A percentile compares a stretch with the other conserved stretches of the same genome.
Conservation (phyloP, 2,888 invertebrate species). For the Metalampra italica region DNA sequence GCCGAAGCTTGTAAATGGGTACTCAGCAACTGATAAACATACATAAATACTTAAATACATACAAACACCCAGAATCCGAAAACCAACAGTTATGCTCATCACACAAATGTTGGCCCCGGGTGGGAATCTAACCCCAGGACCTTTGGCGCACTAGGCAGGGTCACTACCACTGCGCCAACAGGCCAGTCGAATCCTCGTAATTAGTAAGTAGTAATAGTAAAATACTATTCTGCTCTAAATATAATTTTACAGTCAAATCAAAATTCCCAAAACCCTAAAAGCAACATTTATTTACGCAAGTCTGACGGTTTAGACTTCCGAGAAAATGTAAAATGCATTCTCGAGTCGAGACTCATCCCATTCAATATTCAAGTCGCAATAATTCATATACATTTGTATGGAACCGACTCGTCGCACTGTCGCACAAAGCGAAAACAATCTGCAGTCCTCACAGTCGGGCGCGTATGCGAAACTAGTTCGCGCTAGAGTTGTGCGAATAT, state of each 20-base stretch:
- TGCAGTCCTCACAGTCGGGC: conserved; percentile 4
- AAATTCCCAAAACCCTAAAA: conserved; percentile 22
- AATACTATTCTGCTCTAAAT: not conserved
- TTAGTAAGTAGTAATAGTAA: too few species aligned
- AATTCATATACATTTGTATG: conserved; percentile 21
- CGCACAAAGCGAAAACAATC: conserved; percentile 7
- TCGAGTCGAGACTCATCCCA: conserved; percentile 33
- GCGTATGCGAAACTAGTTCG: conserved; percentile 22
- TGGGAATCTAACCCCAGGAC: too few species aligned
- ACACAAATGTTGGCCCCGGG: too few species aligned
- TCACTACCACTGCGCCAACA: too few species aligned
- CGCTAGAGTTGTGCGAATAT: conserved; percentile 20
- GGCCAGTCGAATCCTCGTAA: too few species aligned
- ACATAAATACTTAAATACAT: too few species aligned
- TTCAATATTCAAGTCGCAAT: conserved; percentile 29
- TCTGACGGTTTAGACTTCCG: conserved; percentile 20
- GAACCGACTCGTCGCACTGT: not conserved
- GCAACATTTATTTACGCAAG: conserved; percentile 49
- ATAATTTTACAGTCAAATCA: not conserved
- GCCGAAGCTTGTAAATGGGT: too few species aligned
- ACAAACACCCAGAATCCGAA: too few species aligned
- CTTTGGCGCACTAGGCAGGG: too few species aligned
- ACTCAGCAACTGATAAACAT: too few species aligned
- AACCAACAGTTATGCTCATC: too few species aligned
- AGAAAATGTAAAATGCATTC: conserved; percentile 25